Evolutionary conservation across 2,797 vertebrate genomes (phyloP), one percentile per base, ranked within the genome.

Genomic region (Anniella stebbinsi): DNA sequence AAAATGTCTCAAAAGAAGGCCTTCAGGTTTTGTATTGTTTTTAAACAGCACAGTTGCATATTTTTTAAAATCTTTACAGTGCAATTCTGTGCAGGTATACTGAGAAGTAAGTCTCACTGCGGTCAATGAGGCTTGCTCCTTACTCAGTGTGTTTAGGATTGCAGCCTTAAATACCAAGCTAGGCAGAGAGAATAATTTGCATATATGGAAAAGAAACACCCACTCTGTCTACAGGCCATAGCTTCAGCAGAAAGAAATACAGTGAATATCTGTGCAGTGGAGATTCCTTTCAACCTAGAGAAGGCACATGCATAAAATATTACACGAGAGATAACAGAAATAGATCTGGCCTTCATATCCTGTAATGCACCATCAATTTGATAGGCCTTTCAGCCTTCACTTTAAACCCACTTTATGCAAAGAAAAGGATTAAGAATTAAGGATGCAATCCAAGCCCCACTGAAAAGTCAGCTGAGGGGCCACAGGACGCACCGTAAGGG

Each of bases 381-480:
- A 67, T 21, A 33, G 28, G 1, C 18, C 21, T 73, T 57, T 70
- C 21, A 1, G 33, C 54, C 25, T 36, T 75, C 73, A 41, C 21
- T 0, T 25, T 57, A 9, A 13, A 0, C 30, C 0, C 0, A 0
- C 1, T 2, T 45, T 30, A 8, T 80, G 83, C 0, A 4, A 17
- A 33, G 28, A 67, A 73, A 1, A 0, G 0, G 2, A 17, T 7
- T n/a, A 73, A 30, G 8, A 73, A 73, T 54, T 73, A 18, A 73
- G 23, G n/a, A 73, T 73, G 54, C 54, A 15, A 57, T 57, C 54
- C 54, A 57, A 57, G 54, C 54, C 70, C n/a, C n/a, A n/a, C n/a
- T 73, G 70, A n/a, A 36, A 73, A 36, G 70, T 33, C 12, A 33
- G n/a, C 70, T 5, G 70, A n/a, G 70, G n/a, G 33, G 70, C 70